phyloP scores from a whole-genome alignment of 2,113 vertebrate species.

The Colossoma macropomum region DNA sequence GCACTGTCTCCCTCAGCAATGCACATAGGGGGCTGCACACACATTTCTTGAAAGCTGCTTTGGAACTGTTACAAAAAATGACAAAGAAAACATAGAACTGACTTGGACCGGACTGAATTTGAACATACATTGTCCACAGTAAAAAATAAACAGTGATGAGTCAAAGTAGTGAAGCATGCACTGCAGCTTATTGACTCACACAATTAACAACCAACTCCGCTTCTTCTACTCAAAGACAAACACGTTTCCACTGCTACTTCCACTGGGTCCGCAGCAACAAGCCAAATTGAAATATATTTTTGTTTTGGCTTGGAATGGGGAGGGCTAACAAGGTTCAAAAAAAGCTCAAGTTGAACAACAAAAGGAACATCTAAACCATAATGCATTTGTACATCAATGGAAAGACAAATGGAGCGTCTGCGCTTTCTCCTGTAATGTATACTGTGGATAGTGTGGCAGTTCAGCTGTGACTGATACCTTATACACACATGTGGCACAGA shows the following conservation, averaged over 20 bases:
- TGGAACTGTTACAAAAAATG: too few species aligned
- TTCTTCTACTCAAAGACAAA: too few species aligned
- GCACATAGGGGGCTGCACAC: too few species aligned
- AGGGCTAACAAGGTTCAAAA: constrained; percentile 25
- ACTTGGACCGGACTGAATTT: too few species aligned
- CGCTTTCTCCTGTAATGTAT: constrained; percentile 40
- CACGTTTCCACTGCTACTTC: not conserved
- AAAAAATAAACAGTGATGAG: too few species aligned
- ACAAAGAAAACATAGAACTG: too few species aligned
- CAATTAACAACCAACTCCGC: too few species aligned
- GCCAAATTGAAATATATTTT: not conserved
- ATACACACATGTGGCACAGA: constrained; percentile 32
- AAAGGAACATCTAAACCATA: constrained; percentile 26
- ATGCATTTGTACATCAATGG: constrained; percentile 50
- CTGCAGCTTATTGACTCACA: too few species aligned
- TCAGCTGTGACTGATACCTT: constrained; percentile 48
- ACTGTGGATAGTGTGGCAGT: constrained; percentile 38
- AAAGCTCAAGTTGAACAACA: constrained; percentile 26
- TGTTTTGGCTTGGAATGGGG: constrained; percentile 27
- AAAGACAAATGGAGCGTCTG: constrained; percentile 42
- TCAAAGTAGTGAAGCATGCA: too few species aligned
- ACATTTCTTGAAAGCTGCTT: too few species aligned
- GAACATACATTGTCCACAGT: too few species aligned
- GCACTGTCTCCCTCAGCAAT: too few species aligned
- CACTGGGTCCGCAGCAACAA: constrained; percentile 25